Evolutionary conservation across 2,797 vertebrate genomes (phyloP), one percentile per base, ranked within the genome.

Genomic region (Megaceryle alcyon): DNA sequence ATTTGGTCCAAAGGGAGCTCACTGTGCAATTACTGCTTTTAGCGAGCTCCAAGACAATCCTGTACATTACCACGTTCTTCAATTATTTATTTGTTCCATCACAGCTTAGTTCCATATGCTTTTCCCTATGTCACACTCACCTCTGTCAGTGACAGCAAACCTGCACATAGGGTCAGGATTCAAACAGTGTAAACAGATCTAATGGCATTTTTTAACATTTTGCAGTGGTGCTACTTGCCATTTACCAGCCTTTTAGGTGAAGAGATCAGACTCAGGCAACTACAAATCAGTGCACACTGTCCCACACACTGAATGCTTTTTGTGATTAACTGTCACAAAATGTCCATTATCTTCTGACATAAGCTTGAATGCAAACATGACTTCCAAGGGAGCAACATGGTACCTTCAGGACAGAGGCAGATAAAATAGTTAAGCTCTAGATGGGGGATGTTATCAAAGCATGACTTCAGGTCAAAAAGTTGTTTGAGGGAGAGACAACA

Each of bases 401-500:
- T 86, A 49, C 79, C 91, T 37, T n/a, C 7, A 1, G 82, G 65
- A 85, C 75, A 78, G 53, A 29, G 78, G 60, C 82, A 85, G 35
- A 68, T n/a, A 77, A 46, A 93, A 91, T 22, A 80, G 72, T n/a
- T 69, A n/a, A 83, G 6, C 33, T 59, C 76, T 43, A 82, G 88
- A 59, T 59, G 54, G 33, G 79, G 68, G 76, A 41, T 79, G 69
- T 75, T 76, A 59, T 21, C 82, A 83, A 75, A 86, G 89, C 82
- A 44, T 5, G 25, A 86, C 82, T 91, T 59, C 2, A 72, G 82
- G 73, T 88, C 87, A 94, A 31, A 43, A 88, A 91, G 48, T 53
- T 68, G 28, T 86, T 10, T 16, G 39, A 96, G 35, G 44, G 54
- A 81, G 26, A 72, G 35, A 72, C 29, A 94, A 94, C 72, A 91